Percentiles rank a stretch among this genome's conserved stretches.
Evolutionary conservation across 2,113 vertebrate species (phyloP).

Genomic region (Platysteira castanea): DNA sequence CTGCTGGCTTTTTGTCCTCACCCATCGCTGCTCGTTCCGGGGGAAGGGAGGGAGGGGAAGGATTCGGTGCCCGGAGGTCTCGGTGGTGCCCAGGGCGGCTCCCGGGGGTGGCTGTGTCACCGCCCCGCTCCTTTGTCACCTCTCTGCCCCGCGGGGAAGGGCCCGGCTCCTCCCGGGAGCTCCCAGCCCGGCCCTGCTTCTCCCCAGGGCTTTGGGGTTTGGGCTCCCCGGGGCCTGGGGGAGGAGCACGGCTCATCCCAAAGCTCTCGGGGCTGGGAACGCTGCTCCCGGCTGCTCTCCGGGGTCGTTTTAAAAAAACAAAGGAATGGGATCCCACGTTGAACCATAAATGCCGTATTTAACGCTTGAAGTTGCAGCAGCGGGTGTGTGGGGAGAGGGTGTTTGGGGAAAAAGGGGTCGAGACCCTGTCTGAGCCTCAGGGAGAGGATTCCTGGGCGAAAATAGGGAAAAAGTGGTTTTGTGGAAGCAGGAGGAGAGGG

Average conservation of each 20-base stretch:
- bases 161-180: background rate
- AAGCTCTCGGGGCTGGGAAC: background rate
- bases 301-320: background rate
- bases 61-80: background rate
- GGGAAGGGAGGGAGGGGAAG: background rate
- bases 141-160: background rate
- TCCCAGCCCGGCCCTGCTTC: background rate
- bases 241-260: background rate
- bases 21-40: background rate
- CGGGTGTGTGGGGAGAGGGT: background rate
- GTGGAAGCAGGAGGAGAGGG: background rate
- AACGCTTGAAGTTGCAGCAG: background rate
- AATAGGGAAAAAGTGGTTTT: fast-evolving
- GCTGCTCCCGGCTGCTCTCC: background rate
- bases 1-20: background rate
- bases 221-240: background rate
- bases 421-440: background rate
- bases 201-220: background rate
- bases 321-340: fast-evolving
- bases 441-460: background rate
- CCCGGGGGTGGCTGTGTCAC: background rate
- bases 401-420: background rate
- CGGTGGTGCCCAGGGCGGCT: background rate
- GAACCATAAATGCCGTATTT: background rate
- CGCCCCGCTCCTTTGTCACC: background rate